These are phyloP conservation scores for Agonum fuliginosum DNA, from an alignment of 2,888 invertebrate species.

Conservation along the genomic window DNA sequence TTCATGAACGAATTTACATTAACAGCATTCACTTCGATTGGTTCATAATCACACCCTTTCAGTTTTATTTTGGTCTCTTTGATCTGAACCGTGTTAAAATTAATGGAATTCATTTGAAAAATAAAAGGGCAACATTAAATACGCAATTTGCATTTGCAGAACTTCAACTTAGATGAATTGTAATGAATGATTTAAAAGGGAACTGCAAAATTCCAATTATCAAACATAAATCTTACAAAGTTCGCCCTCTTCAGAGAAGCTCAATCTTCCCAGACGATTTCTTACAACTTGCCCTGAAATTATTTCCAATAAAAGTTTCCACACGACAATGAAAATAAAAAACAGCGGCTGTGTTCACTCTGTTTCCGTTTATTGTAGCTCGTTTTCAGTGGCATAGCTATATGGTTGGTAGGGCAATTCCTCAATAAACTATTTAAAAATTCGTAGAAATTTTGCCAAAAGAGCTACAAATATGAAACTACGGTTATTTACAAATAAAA, in stretches of 20 bases:
- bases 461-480: too few relatives aligned
- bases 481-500: too few relatives aligned
- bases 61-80: too few relatives aligned
- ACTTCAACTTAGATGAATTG: not conserved
- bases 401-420: too few relatives aligned
- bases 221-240: constrained; percentile 77
- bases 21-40: not conserved
- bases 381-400: too few relatives aligned
- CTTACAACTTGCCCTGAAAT: constrained; percentile 72
- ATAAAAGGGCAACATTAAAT: too few relatives aligned
- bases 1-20: not conserved
- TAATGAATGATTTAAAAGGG: constrained; percentile 28
- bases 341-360: not conserved
- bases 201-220: not conserved
- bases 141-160: not conserved
- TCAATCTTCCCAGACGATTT: constrained; percentile 77
- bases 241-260: constrained; percentile 84
- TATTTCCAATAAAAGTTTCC: constrained; percentile 16
- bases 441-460: too few relatives aligned
- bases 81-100: too few relatives aligned
- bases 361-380: not conserved
- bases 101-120: too few relatives aligned
- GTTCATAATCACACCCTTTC: not conserved
- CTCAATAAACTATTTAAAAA: too few relatives aligned
- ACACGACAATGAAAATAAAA: constrained; percentile 1